Base-by-base conservation (phyloP, 2,797 vertebrate species). In the Danio jaintianensis region DNA sequence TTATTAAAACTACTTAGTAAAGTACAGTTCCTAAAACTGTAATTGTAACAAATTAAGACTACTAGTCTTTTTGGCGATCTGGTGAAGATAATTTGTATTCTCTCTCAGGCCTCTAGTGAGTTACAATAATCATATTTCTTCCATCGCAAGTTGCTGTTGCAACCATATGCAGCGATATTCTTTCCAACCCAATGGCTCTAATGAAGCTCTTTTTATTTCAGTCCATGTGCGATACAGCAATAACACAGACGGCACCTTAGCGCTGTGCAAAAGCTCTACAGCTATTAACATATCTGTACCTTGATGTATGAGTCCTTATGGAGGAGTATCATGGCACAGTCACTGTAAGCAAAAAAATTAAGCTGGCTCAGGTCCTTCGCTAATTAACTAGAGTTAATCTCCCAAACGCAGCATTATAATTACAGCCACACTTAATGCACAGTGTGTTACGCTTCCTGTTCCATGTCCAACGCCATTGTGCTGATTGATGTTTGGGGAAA, bases 311-410 rank as follows among this genome's bases (percentile, higher is more conserved):
- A 59, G 43, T 61, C 40, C 50, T 77, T 78, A 75, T 70, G n/a
- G 82, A 86, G 83, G 82, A 83, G 70, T 80, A 86, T 83, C 67
- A 82, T 85, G 85, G 85, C 75, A 78, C 52, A 78, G 78, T 83
- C 82, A 86, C 83, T 80, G 90, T 83, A 85, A 88, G 85, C 71
- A 87, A 78, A 91, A 92, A 92, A 91, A 88, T n/a, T 50, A 74
- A 83, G 88, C 89, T 88, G 78, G 85, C 73, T 48, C 69, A 78
- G 80, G 81, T 89, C 81, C 72, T 87, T 85, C 74, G 69, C 79
- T 90, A 89, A 91, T 91, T 78, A 89, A 82, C 72, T 84, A 15
- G 16, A 79, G 59, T 81, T 56, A 76, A 77, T 69, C 81, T 86
- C 80, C 74, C 67, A 82, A 79, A 74, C n/a, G 61, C 58, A 3